Conservation (phyloP, 2,888 invertebrate genomes). For the Nomada lathburiana region DNA sequence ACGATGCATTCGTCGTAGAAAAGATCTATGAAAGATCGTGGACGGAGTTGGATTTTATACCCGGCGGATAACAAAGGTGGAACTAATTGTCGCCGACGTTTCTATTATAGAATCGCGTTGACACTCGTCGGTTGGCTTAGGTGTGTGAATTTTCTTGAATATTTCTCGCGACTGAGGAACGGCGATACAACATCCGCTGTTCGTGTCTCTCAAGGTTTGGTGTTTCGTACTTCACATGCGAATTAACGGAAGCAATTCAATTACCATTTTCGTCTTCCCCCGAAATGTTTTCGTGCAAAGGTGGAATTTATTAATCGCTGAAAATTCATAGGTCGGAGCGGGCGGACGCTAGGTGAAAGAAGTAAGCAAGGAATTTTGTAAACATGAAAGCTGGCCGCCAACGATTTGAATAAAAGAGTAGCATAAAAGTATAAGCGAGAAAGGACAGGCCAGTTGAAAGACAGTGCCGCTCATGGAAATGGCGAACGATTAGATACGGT, state of each 20-base stretch:
- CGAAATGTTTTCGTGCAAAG: too few relatives aligned
- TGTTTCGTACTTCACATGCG: not conserved
- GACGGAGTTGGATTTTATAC: not conserved
- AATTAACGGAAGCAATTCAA: not conserved
- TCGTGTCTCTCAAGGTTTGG: not conserved
- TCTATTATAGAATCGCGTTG: not conserved
- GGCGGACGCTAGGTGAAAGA: not conserved
- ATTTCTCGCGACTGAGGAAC: not conserved
- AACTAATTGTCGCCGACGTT: conserved; percentile 2
- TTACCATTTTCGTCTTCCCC: too few relatives aligned
- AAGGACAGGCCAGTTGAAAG: conserved; percentile 32
- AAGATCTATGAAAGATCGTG: conserved; percentile 8
- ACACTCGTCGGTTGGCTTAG: not conserved
- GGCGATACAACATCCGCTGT: conserved; percentile 30
- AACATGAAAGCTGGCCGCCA: not conserved
- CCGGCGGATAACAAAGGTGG: conserved; percentile 3
- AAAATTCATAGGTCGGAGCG: not conserved
- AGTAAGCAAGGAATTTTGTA: not conserved
- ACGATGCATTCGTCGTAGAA: conserved; percentile 15
- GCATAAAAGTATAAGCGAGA: conserved; percentile 34
- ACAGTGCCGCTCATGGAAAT: conserved; percentile 63
- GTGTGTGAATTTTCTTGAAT: conserved; percentile 1
- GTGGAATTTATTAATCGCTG: not conserved
- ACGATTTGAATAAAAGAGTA: conserved; percentile 57
- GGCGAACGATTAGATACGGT: conserved; percentile 76